Conservation (phyloP, 2,797 vertebrate genomes). For the Pyrocephalus nanus region DNA sequence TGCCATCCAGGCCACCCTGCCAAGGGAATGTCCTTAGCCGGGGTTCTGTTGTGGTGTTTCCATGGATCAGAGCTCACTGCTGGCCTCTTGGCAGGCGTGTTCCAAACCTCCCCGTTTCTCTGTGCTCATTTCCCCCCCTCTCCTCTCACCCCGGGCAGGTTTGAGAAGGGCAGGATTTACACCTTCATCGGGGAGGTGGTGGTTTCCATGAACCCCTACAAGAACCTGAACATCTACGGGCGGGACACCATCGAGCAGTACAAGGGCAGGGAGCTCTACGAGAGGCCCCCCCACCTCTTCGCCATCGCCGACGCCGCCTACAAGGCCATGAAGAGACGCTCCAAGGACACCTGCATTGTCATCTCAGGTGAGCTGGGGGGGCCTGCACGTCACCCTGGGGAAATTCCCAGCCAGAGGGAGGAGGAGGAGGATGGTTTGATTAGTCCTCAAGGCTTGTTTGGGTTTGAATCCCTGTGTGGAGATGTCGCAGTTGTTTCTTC, state of each 20-base stretch:
- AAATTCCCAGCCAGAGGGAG: neutral
- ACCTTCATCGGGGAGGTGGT: slow-evolving; percentile 96
- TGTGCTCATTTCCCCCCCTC: neutral
- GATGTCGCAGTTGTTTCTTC: neutral
- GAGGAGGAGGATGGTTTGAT: neutral
- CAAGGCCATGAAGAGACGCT: slow-evolving; percentile 98
- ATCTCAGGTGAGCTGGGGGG: slow-evolving; percentile 87
- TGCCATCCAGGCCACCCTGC: fast-evolving
- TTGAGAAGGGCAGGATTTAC: slow-evolving; percentile 96
- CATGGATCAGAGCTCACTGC: too few species aligned
- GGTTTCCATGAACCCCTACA: slow-evolving; percentile 97
- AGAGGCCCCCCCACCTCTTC: slow-evolving; percentile 96
- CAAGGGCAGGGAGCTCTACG: slow-evolving; percentile 93
- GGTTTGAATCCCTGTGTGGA: neutral
- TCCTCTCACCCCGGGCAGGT: slow-evolving; percentile 74
- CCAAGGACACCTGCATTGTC: slow-evolving; percentile 97
- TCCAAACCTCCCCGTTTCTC: neutral
- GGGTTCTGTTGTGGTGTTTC: too few species aligned
- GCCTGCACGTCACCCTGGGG: neutral
- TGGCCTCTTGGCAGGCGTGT: too few species aligned
- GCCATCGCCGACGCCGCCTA: slow-evolving; percentile 97
- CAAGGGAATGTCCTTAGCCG: fast-evolving
- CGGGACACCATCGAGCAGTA: slow-evolving; percentile 92
- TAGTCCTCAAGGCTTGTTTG: neutral
- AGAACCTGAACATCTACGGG: slow-evolving; percentile 93